Evolutionary conservation across 1,140 invertebrate genomes (phyloP).

Genomic region (Drosophila trapezifrons): DNA sequence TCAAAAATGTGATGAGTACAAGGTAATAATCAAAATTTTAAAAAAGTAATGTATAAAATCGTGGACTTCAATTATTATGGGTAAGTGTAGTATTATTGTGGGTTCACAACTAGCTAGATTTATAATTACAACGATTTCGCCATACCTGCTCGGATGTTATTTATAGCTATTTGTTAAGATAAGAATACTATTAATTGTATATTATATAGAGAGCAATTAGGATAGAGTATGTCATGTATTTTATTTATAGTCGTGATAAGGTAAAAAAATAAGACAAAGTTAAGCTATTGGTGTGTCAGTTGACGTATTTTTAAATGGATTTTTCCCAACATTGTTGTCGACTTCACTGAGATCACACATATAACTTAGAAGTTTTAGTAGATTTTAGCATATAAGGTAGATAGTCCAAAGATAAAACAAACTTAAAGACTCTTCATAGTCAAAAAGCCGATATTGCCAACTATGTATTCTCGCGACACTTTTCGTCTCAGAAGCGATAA

Average conservation of each 20-base stretch:
- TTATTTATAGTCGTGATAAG: slow-evolving; percentile 39
- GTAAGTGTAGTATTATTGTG: not conserved
- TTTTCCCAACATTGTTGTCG: slow-evolving; percentile 12
- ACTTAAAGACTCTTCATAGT: not conserved
- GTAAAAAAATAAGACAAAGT: not conserved
- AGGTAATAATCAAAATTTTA: not conserved
- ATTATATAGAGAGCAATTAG: slow-evolving; percentile 30
- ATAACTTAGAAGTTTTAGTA: not conserved
- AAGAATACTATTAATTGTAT: slow-evolving; percentile 51
- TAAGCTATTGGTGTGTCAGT: slow-evolving; percentile 2
- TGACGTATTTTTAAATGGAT: slow-evolving; percentile 5
- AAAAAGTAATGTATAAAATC: not conserved
- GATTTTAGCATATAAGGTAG: not conserved
- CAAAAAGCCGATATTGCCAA: not conserved
- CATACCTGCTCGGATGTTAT: not conserved
- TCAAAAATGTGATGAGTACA: not conserved
- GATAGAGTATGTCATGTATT: not conserved
- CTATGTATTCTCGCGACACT: not conserved
- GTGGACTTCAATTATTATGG: not conserved
- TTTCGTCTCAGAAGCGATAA: slow-evolving; percentile 15
- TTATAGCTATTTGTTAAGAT: slow-evolving; percentile 31
- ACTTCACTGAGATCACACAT: not conserved
- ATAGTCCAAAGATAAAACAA: not conserved
- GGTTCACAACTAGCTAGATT: not conserved
- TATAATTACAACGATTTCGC: slow-evolving; percentile 1